Conservation (phyloP, 1,140 invertebrate species). For the Heliothis subflexa region DNA sequence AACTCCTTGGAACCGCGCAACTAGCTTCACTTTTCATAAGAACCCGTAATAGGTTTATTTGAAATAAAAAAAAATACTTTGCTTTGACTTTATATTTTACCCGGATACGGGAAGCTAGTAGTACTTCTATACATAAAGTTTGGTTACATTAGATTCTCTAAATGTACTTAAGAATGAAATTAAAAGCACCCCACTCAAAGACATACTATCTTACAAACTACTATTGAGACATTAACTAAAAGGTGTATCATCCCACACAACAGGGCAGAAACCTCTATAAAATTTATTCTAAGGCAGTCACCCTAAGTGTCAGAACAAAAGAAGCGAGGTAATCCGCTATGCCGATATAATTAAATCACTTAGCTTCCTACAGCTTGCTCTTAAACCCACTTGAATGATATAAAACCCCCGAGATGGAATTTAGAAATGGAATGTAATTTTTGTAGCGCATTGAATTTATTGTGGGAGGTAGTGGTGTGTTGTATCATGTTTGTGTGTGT, state of each 20-base stretch:
- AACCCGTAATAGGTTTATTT: too few relatives aligned
- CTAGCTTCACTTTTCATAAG: too few relatives aligned
- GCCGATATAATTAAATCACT: constrained; percentile 47
- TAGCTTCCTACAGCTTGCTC: constrained; percentile 26
- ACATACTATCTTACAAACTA: not conserved
- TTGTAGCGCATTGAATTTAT: not conserved
- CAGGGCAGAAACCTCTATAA: constrained; percentile 11
- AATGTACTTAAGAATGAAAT: too few relatives aligned
- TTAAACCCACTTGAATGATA: constrained; percentile 36
- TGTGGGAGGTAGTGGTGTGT: not conserved
- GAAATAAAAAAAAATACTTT: too few relatives aligned
- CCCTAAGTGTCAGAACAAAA: constrained; percentile 43
- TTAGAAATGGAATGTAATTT: constrained; percentile 18
- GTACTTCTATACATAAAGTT: too few relatives aligned
- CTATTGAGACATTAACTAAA: not conserved
- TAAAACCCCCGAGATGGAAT: constrained; percentile 15
- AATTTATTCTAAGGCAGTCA: constrained; percentile 40
- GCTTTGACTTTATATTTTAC: too few relatives aligned
- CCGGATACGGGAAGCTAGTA: too few relatives aligned
- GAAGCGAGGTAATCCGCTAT: constrained; percentile 37
- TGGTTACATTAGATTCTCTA: too few relatives aligned
- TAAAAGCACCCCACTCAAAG: too few relatives aligned
- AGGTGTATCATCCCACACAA: not conserved
- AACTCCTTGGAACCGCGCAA: too few relatives aligned
- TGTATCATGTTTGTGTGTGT: too few relatives aligned